Evolutionary conservation across 2,888 invertebrate genomes (phyloP).

Genomic region (Cosmopolites sordidus): DNA sequence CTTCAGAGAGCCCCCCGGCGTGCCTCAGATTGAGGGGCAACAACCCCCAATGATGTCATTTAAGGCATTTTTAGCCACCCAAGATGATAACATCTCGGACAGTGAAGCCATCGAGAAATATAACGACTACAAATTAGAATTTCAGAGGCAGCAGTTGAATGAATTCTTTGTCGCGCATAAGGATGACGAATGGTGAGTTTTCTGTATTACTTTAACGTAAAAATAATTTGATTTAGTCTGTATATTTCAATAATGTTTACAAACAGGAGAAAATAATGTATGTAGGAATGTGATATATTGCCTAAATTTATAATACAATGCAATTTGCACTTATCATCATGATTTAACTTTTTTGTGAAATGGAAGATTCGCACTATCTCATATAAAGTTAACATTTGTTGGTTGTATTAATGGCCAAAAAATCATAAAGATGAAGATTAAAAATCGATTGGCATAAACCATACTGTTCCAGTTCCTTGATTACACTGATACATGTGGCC

Average conservation of each 20-base stretch:
- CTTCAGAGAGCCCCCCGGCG: slow-evolving; percentile 53
- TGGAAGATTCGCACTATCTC: too few species aligned
- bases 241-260: not conserved
- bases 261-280: not conserved
- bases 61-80: slow-evolving; percentile 92
- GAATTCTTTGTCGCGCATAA: slow-evolving; percentile 99
- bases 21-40: slow-evolving; percentile 50
- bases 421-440: too few species aligned
- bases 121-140: slow-evolving; percentile 97
- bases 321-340: too few species aligned
- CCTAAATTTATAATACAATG: not conserved
- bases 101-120: slow-evolving; percentile 95
- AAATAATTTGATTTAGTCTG: too few species aligned
- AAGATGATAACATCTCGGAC: slow-evolving; percentile 96
- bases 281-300: not conserved
- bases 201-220: not conserved
- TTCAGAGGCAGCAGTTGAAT: slow-evolving; percentile 91
- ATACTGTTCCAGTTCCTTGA: too few species aligned
- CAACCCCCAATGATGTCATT: slow-evolving; percentile 96
- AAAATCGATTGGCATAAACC: too few species aligned
- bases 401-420: too few species aligned
- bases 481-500: too few species aligned
- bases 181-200: slow-evolving; percentile 97
- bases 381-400: too few species aligned
- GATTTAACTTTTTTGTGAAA: too few species aligned